Conservation (phyloP, 2,888 invertebrate genomes). For the Lithosia quadra region DNA sequence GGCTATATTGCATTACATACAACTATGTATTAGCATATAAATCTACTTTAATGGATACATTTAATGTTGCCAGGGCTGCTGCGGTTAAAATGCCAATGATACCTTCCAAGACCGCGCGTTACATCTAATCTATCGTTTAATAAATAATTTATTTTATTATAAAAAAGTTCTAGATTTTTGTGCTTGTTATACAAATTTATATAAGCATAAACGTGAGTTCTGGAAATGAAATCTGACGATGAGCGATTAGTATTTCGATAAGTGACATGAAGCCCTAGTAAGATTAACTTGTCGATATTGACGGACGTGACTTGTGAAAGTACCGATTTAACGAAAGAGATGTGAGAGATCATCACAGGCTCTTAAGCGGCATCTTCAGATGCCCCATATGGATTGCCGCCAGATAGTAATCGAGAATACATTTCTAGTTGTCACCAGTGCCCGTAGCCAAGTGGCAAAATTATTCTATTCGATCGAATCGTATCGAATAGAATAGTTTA, state of each 20-base stretch:
- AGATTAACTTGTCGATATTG: neutral
- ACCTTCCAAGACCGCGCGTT: constrained; percentile 17
- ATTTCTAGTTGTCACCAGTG: too few species aligned
- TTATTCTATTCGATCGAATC: too few species aligned
- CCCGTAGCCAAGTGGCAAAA: too few species aligned
- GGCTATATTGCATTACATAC: constrained; percentile 20
- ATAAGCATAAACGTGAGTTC: constrained; percentile 22
- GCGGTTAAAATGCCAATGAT: constrained; percentile 24
- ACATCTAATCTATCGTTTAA: constrained; percentile 17
- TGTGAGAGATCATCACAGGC: too few species aligned
- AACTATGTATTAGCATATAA: constrained; percentile 17
- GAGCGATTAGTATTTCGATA: constrained; percentile 14
- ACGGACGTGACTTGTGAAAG: neutral
- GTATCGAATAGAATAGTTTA: too few species aligned
- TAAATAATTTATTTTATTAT: constrained; percentile 25
- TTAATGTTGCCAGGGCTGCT: constrained; percentile 19
- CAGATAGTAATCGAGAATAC: neutral
- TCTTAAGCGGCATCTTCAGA: too few species aligned
- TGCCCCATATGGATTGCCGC: neutral
- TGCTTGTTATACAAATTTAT: constrained; percentile 26
- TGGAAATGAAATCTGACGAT: constrained; percentile 19
- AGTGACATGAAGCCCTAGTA: neutral
- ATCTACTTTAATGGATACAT: constrained; percentile 31
- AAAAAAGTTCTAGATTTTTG: constrained; percentile 25
- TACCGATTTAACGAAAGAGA: too few species aligned